phyloP scores from a whole-genome alignment of 2,888 invertebrate species.

The Callyntrura sp. region DNA sequence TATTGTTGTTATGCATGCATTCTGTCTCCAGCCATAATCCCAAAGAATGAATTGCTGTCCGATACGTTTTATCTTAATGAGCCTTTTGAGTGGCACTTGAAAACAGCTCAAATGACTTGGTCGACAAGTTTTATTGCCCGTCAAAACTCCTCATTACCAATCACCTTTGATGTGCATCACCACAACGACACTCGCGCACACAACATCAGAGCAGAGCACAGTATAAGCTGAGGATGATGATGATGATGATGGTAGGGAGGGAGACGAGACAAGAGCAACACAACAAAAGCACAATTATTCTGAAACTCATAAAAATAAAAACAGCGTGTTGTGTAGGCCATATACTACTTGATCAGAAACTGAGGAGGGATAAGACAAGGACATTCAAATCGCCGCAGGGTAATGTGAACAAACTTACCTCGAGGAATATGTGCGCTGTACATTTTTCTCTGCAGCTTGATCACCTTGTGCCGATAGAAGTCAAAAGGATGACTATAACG shows the following conservation, averaged over 20 bases:
- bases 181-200: not conserved
- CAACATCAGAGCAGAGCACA: not conserved
- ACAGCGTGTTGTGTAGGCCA: conserved; percentile 18
- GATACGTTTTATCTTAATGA: conserved; percentile 68
- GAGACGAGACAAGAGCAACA: not conserved
- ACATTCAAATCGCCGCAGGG: conserved; percentile 10
- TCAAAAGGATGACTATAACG: not conserved
- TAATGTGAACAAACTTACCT: not conserved
- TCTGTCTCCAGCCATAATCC: conserved; percentile 31
- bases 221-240: no score
- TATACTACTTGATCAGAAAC: not conserved
- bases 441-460: not conserved
- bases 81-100: conserved; percentile 61
- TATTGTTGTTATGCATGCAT: conserved; percentile 36
- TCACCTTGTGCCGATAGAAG: conserved; percentile 17
- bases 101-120: conserved; percentile 66
- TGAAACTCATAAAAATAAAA: conserved; percentile 26
- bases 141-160: conserved; percentile 59
- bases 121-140: conserved; percentile 73
- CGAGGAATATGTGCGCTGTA: no score
- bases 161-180: conserved; percentile 16
- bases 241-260: not conserved
- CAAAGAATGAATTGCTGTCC: conserved; percentile 48
- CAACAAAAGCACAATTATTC: not conserved
- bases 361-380: conserved; percentile 11